These are phyloP conservation scores for Nasonia vitripennis DNA, from an alignment of 1,140 invertebrate species.

Conservation along the genomic window DNA sequence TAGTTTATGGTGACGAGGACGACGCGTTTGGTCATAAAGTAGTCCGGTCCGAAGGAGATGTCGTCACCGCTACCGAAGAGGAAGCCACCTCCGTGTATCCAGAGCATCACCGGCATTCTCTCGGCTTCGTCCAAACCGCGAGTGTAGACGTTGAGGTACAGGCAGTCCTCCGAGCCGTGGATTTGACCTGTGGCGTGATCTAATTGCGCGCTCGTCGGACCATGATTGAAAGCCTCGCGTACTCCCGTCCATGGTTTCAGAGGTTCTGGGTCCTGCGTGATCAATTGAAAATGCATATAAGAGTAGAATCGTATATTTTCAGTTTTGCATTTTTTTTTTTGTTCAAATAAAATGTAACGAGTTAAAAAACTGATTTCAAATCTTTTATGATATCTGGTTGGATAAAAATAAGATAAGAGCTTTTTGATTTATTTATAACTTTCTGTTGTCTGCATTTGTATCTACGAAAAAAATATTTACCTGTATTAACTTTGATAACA, in stretches of 20 bases:
- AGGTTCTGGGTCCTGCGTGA: slow-evolving; percentile 76
- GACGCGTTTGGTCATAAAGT: slow-evolving; percentile 73
- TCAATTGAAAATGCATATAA: background rate
- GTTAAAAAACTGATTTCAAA: background rate
- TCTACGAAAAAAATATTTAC: background rate
- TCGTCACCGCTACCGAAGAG: slow-evolving; percentile 68
- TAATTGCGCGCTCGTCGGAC: slow-evolving; percentile 73
- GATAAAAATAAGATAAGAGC: background rate
- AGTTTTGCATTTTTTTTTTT: too few species aligned
- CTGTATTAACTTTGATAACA: too few species aligned
- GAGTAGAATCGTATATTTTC: too few species aligned
- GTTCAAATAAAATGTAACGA: background rate
- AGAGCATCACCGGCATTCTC: slow-evolving; percentile 72
- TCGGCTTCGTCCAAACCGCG: slow-evolving; percentile 64
- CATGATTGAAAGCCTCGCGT: slow-evolving; percentile 75
- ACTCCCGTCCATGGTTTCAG: slow-evolving; percentile 75
- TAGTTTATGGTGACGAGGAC: slow-evolving; percentile 79
- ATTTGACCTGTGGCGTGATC: slow-evolving; percentile 40
- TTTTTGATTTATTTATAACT: background rate
- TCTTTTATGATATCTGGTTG: background rate
- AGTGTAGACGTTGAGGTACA: slow-evolving; percentile 89
- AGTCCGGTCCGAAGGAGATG: slow-evolving; percentile 70
- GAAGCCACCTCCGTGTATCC: slow-evolving; percentile 80
- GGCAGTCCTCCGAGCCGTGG: slow-evolving; percentile 81
- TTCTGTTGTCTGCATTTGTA: background rate